Base-by-base conservation (phyloP, 2,113 vertebrate species). In the Leptosomus discolor region DNA sequence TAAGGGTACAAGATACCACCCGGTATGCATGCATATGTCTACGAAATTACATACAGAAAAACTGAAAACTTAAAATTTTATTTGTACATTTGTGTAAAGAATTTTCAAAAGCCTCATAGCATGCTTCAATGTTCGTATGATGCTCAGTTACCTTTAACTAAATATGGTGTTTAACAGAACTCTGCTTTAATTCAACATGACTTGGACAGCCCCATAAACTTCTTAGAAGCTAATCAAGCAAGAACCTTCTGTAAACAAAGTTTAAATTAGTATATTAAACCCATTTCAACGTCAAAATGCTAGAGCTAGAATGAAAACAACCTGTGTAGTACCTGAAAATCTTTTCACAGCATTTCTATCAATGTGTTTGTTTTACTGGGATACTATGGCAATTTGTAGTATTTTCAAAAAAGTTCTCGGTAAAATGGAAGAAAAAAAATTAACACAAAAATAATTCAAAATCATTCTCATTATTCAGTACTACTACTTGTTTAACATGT, bases 401-500 rank as follows among this genome's bases (percentile, higher is more conserved):
- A 24, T 53, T 79, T 85, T 88, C 30, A 37, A 60, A 90, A 79
- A 57, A 6, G 71, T 73, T 79, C 13, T 83, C 48, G 70, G 27
- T 67, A 81, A 87, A 91, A 69, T 5, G 8, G 7, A 78, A 63
- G 6, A 50, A 61, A 82, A 64, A 71, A 57, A 56, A 70, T 23
- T 6, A 43, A 26, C 27, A 58, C 3, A 32, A 58, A 88, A 80
- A 77, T 22, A 65, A 60, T 29, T 5, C 19, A 65, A 61, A 60
- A 63, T n/a, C 9, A n/a, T 37, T 50, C 26, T 61, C 53, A n/a
- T 53, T 61, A 46, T 70, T 68, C 27, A 53, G 39, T 50, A 29
- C 3, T 57, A n/a, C n/a, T n/a, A n/a, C n/a, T n/a, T 23, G 17
- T 30, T 24, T 19, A 56, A 32, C 18, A 46, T 0, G 0, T 27